Percentiles rank a stretch among this genome's conserved stretches.
These are phyloP conservation scores for Gila robusta DNA, from an alignment of 2,797 vertebrate species.

Conservation along the genomic window DNA sequence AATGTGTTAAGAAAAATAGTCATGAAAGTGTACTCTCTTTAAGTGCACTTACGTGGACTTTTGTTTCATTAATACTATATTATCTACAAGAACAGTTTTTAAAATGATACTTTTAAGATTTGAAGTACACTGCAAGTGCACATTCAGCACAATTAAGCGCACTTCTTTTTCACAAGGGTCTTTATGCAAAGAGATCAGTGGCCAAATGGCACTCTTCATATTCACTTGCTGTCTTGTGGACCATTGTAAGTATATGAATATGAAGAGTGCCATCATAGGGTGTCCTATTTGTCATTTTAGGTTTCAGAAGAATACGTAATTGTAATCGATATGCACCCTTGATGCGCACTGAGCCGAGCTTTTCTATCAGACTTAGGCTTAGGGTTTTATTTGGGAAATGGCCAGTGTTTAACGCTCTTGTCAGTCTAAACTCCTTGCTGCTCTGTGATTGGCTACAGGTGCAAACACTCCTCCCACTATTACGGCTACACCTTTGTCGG, in stretches of 20 bases:
- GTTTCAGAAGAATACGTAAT: not conserved
- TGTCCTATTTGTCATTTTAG: not conserved
- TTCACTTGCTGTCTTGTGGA: not conserved
- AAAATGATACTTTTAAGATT: not conserved
- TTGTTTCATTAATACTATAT: too few relatives aligned
- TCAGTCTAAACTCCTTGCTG: conserved; percentile 45
- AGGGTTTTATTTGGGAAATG: not conserved
- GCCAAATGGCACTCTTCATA: not conserved
- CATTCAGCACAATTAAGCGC: not conserved
- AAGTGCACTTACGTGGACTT: not conserved
- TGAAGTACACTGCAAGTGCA: not conserved
- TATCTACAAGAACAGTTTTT: not conserved
- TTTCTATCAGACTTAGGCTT: not conserved
- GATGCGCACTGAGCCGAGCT: too few relatives aligned
- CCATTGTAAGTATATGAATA: not conserved
- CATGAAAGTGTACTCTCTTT: not conserved
- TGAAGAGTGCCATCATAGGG: not conserved
- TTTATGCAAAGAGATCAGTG: not conserved
- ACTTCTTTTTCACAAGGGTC: not conserved
- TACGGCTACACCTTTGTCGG: conserved; percentile 86
- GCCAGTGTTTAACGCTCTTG: not conserved
- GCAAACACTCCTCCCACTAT: conserved; percentile 93
- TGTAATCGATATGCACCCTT: not conserved
- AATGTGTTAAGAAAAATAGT: not conserved
- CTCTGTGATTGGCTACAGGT: conserved; percentile 76